These are phyloP conservation scores for Zootoca vivipara DNA, from an alignment of 2,113 vertebrate genomes.

Conservation along the genomic window DNA sequence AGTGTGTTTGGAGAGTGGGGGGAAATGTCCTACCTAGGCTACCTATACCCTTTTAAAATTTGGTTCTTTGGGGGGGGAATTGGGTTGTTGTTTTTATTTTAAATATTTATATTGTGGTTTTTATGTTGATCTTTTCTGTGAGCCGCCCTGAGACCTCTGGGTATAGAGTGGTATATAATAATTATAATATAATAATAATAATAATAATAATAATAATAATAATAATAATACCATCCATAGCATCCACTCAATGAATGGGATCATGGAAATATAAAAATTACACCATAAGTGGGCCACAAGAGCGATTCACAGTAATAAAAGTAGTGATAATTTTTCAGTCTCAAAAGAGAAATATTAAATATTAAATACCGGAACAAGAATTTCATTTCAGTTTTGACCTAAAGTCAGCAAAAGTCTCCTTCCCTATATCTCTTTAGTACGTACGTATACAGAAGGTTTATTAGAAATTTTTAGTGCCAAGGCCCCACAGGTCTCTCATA, in stretches of 20 bases:
- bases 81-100: too few species aligned
- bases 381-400: slow-evolving; percentile 51
- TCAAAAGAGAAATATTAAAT: slow-evolving; percentile 29
- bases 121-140: too few species aligned
- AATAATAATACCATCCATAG: background rate
- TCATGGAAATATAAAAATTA: background rate
- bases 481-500: slow-evolving; percentile 49
- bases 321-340: background rate
- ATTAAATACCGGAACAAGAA: background rate
- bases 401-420: slow-evolving; percentile 37
- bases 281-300: background rate
- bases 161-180: too few species aligned
- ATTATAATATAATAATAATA: background rate
- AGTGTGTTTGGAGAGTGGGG: too few species aligned
- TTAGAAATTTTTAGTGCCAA: slow-evolving; percentile 35
- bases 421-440: slow-evolving; percentile 10
- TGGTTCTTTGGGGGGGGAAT: too few species aligned
- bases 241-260: background rate
- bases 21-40: too few species aligned
- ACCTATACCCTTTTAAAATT: background rate
- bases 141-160: too few species aligned
- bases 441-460: slow-evolving; percentile 7
- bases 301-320: background rate
- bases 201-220: background rate
- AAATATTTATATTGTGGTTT: too few species aligned